These are phyloP conservation scores for Blomia tropicalis DNA, from an alignment of 2,888 invertebrate species.

Conservation along the genomic window DNA sequence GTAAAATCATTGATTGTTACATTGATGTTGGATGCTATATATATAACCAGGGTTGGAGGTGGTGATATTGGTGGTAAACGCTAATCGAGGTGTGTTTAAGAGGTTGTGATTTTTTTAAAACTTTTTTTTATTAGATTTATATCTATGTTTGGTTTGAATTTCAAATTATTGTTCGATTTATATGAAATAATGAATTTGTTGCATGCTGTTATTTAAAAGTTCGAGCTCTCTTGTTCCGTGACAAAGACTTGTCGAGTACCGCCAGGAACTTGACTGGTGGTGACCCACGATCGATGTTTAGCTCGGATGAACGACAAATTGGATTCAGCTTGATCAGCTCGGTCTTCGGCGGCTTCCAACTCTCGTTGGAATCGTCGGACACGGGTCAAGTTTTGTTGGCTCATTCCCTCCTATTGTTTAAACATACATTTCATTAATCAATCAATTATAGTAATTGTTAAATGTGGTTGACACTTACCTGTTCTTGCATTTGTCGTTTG, in stretches of 20 bases:
- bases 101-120: too few relatives aligned
- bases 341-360: slow-evolving; percentile 90
- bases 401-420: slow-evolving; percentile 61
- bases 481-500: slow-evolving; percentile 88
- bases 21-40: too few relatives aligned
- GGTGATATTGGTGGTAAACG: too few relatives aligned
- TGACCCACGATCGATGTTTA: slow-evolving; percentile 94
- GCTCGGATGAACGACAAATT: slow-evolving; percentile 74
- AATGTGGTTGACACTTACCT: slow-evolving; percentile 48
- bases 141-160: too few relatives aligned
- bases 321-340: slow-evolving; percentile 78
- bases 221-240: slow-evolving; percentile 30
- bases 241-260: slow-evolving; percentile 40
- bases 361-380: slow-evolving; percentile 96
- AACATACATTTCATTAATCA: slow-evolving; percentile 3
- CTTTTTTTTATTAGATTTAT: too few relatives aligned
- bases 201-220: slow-evolving; percentile 22
- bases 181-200: too few relatives aligned
- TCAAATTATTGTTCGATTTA: too few relatives aligned
- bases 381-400: slow-evolving; percentile 77
- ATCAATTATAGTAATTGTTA: background rate
- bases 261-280: slow-evolving; percentile 77
- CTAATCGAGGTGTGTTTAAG: too few relatives aligned
- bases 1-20: too few relatives aligned
- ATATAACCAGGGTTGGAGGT: too few relatives aligned